Conservation (phyloP, 2,797 vertebrate species). For the Phataginus tricuspis region DNA sequence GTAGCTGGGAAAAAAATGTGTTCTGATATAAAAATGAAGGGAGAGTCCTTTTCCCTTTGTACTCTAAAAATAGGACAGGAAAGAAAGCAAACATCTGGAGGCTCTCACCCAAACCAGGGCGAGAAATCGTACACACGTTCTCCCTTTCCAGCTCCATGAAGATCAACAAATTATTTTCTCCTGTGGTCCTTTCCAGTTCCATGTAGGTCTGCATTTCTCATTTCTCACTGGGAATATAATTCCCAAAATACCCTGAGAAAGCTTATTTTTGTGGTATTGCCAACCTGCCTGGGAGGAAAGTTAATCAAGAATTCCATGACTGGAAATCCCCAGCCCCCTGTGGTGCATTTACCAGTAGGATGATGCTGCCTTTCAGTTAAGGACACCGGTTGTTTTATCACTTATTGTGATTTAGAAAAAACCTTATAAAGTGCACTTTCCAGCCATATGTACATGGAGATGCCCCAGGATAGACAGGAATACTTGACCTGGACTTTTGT, state of each 20-base stretch:
- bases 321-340: not conserved
- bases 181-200: not conserved
- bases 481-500: not conserved
- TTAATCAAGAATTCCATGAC: not conserved
- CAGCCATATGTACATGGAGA: too few species aligned
- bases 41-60: not conserved
- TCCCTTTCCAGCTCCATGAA: not conserved
- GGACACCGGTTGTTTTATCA: not conserved
- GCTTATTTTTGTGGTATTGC: not conserved
- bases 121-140: fast-evolving
- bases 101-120: not conserved
- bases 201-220: not conserved
- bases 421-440: fast-evolving
- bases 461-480: not conserved
- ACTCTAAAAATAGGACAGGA: not conserved
- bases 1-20: not conserved
- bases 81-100: not conserved
- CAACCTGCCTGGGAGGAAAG: not conserved
- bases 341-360: not conserved
- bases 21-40: not conserved
- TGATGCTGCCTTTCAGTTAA: not conserved
- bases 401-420: not conserved
- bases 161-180: fast-evolving
- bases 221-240: not conserved
- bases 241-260: slow-evolving; percentile 56